A percentile compares a stretch with the other conserved stretches of the same genome.
Evolutionary conservation across 2,888 invertebrate species (phyloP).

Genomic region (Thelaira solivaga): DNA sequence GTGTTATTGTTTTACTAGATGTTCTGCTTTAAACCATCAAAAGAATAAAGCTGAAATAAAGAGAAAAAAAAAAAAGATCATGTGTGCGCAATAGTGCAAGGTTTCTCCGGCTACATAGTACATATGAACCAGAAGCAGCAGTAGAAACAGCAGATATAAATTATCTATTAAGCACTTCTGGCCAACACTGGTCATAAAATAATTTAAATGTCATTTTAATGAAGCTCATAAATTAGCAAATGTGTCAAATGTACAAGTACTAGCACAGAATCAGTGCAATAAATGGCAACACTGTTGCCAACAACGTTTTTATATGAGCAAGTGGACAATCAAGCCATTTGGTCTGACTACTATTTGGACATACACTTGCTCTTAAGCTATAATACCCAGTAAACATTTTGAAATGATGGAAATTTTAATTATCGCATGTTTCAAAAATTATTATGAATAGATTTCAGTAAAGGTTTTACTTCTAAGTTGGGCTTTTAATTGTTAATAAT

Average conservation of each 20-base stretch:
- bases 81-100: conserved; percentile 42
- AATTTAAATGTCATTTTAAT: conserved; percentile 65
- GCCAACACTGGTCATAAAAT: conserved; percentile 62
- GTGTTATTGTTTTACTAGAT: neutral
- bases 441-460: too few species aligned
- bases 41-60: conserved; percentile 23
- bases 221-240: conserved; percentile 64
- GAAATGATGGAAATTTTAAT: too few species aligned
- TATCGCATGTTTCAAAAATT: too few species aligned
- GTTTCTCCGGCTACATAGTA: conserved; percentile 33
- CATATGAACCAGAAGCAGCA: conserved; percentile 17
- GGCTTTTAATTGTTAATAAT: too few species aligned
- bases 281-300: conserved; percentile 63
- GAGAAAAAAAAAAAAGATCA: conserved; percentile 41
- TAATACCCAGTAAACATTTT: conserved; percentile 2
- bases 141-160: conserved; percentile 53
- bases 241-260: conserved; percentile 60
- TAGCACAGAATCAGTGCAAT: conserved; percentile 47
- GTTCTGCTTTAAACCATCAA: conserved; percentile 3
- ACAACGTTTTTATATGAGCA: conserved; percentile 31
- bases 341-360: neutral
- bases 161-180: conserved; percentile 61
- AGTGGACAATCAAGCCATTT: conserved; percentile 26
- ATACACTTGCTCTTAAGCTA: neutral
- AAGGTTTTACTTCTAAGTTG: too few species aligned